phyloP scores from a whole-genome alignment of 2,797 vertebrate species.

The Enteromius treurensis region DNA sequence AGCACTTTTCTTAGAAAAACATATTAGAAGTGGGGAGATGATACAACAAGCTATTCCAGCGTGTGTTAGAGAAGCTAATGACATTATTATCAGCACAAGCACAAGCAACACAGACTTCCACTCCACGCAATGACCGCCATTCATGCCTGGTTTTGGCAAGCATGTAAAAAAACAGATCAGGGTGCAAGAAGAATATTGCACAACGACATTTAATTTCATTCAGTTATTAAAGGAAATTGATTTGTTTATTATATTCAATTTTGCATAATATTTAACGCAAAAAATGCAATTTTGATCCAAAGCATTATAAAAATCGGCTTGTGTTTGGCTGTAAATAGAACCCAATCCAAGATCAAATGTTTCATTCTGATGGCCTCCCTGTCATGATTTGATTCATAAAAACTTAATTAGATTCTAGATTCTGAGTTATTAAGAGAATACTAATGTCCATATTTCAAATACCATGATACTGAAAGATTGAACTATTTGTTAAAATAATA shows the following conservation, averaged over 20 bases:
- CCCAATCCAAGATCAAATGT: background rate
- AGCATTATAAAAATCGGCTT: background rate
- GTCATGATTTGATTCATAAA: background rate
- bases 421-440: background rate
- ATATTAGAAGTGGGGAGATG: slow-evolving; percentile 64
- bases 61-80: slow-evolving; percentile 69
- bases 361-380: background rate
- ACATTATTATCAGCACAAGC: slow-evolving; percentile 70
- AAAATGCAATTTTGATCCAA: slow-evolving; percentile 33
- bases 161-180: slow-evolving; percentile 69
- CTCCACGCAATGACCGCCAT: slow-evolving; percentile 40
- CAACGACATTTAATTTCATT: slow-evolving; percentile 52
- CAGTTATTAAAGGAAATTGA: slow-evolving; percentile 43
- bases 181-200: slow-evolving; percentile 59
- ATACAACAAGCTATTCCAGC: slow-evolving; percentile 68
- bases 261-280: slow-evolving; percentile 53
- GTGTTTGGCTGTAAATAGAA: background rate
- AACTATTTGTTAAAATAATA: background rate
- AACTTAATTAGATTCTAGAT: background rate
- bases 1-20: slow-evolving; percentile 68
- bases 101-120: slow-evolving; percentile 62
- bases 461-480: background rate
- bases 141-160: slow-evolving; percentile 41
- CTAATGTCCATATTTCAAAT: background rate
- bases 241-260: slow-evolving; percentile 38